Percentiles rank a stretch among this genome's conserved stretches.
Evolutionary conservation across 2,888 invertebrate genomes (phyloP).

Genomic region (Sisyra terminalis): DNA sequence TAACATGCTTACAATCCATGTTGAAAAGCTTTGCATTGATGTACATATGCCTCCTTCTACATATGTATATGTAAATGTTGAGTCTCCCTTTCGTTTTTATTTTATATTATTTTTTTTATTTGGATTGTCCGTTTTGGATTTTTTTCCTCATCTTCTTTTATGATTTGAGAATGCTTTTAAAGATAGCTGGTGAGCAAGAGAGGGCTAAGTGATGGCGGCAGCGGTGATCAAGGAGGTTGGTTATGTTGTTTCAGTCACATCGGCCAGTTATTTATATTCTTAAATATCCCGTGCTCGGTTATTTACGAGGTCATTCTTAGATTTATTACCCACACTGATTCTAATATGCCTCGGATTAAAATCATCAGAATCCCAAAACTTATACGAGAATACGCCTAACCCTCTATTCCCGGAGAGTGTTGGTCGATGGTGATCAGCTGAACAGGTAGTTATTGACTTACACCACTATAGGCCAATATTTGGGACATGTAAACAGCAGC

Average conservation of each 20-base stretch:
- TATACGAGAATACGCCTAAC: neutral
- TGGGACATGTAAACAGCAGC: too few relatives aligned
- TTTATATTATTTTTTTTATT: neutral
- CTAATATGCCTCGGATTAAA: slow-evolving; percentile 31
- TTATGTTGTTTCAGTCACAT: slow-evolving; percentile 2
- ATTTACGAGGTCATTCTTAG: slow-evolving; percentile 32
- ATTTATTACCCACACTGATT: slow-evolving; percentile 28
- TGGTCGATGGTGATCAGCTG: too few relatives aligned
- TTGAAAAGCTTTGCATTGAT: too few relatives aligned
- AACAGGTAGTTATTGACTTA: too few relatives aligned
- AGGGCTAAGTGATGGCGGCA: neutral
- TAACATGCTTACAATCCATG: too few relatives aligned
- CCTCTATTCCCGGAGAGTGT: neutral
- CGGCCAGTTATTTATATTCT: slow-evolving; percentile 7
- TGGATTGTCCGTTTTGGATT: neutral
- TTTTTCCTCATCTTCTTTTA: neutral
- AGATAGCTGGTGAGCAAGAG: neutral
- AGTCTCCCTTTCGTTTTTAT: neutral
- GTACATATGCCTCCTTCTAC: too few relatives aligned
- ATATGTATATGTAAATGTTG: too few relatives aligned
- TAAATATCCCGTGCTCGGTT: slow-evolving; percentile 20
- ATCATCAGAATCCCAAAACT: slow-evolving; percentile 15
- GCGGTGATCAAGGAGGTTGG: neutral
- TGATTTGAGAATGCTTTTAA: too few relatives aligned
- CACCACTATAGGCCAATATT: too few relatives aligned